Evolutionary conservation across 2,797 vertebrate genomes (phyloP).

Genomic region (Danio albolineatus): DNA sequence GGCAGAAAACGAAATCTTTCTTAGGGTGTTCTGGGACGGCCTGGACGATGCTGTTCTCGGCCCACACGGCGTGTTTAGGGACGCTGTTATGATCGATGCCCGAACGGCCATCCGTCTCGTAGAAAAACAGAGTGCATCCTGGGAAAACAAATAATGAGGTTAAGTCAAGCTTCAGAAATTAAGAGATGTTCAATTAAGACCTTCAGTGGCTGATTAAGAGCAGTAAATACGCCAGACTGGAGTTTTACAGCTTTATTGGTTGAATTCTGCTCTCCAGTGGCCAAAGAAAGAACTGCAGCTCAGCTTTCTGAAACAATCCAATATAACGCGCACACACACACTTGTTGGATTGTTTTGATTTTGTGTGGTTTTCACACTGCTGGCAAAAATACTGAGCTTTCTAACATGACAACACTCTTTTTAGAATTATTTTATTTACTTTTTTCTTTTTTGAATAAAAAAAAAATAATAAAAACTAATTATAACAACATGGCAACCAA

Average conservation of each 20-base stretch:
- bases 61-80: conserved; percentile 94
- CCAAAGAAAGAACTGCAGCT: conserved; percentile 74
- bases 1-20: conserved; percentile 98
- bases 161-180: conserved; percentile 4
- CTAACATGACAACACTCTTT: not conserved
- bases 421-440: too few relatives aligned
- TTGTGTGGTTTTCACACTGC: not conserved
- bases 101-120: conserved; percentile 89
- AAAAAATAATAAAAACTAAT: too few relatives aligned
- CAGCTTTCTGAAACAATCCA: conserved; percentile 43
- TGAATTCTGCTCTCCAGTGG: conserved; percentile 81
- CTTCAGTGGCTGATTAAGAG: conserved; percentile 1
- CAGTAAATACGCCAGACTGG: conserved; percentile 29
- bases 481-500: too few relatives aligned
- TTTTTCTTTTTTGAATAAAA: too few relatives aligned
- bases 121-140: conserved; percentile 96
- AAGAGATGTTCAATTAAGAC: not conserved
- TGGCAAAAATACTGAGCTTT: not conserved
- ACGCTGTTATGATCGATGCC: conserved; percentile 93
- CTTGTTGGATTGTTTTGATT: not conserved
- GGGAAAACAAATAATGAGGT: conserved; percentile 22
- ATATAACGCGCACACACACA: not conserved
- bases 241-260: conserved; percentile 62
- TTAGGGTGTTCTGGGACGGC: conserved; percentile 97
- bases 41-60: conserved; percentile 96